Evolutionary conservation across 2,888 invertebrate species (phyloP).

Genomic region (Xestia rhomboidea): DNA sequence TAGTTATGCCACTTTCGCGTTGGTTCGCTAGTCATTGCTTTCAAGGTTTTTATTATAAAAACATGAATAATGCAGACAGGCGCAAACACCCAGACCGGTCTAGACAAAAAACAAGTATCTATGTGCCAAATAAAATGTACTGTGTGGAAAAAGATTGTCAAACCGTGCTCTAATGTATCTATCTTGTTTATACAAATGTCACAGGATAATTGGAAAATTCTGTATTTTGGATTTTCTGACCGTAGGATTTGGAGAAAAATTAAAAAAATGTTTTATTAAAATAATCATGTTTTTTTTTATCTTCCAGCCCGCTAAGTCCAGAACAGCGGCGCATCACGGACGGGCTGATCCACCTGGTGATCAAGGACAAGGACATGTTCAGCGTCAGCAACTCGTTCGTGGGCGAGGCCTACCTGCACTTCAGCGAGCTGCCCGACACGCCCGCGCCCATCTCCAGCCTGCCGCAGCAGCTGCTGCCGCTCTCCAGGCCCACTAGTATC

Average conservation of each 20-base stretch:
- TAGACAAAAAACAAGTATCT: constrained; percentile 10
- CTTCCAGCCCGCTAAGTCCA: constrained; percentile 91
- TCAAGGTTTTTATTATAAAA: not conserved
- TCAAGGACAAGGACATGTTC: constrained; percentile 99
- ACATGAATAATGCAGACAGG: not conserved
- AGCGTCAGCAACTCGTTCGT: constrained; percentile 97
- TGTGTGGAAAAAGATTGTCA: not conserved
- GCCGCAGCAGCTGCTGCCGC: constrained; percentile 93
- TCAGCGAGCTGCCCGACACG: constrained; percentile 93
- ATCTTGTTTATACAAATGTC: not conserved
- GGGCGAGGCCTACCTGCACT: constrained; percentile 97
- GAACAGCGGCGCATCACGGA: constrained; percentile 93
- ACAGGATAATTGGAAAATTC: not conserved
- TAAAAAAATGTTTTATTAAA: not conserved
- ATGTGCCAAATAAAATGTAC: constrained; percentile 11
- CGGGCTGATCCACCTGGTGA: constrained; percentile 95
- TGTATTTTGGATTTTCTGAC: not conserved
- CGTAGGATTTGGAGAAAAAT: not conserved
- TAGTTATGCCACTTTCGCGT: not conserved
- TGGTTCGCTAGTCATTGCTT: not conserved
- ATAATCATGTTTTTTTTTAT: not conserved
- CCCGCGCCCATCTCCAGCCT: constrained; percentile 91
- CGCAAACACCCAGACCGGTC: not conserved
- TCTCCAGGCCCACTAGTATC: constrained; percentile 92
- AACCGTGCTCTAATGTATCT: not conserved